Evolutionary conservation across 92 coral and sea anemone species (phyloP).

Genomic region (Porites cylindrica): DNA sequence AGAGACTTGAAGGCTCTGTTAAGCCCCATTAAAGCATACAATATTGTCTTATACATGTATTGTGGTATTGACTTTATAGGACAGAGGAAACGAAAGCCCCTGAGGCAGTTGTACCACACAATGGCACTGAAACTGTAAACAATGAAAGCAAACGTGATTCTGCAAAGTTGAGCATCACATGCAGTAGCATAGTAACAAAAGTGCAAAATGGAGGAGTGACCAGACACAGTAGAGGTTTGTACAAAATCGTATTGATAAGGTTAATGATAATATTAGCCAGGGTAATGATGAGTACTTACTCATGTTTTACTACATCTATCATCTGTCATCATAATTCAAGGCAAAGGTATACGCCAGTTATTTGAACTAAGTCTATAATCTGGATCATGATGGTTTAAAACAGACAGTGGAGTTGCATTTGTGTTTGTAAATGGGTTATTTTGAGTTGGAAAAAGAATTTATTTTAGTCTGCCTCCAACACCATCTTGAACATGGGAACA

Average conservation of each 20-base stretch:
- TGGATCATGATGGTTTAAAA: no score
- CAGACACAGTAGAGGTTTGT: slow-evolving; percentile 83
- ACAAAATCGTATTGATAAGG: background rate
- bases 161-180: slow-evolving; percentile 55
- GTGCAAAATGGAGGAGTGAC: slow-evolving; percentile 87
- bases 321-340: no score
- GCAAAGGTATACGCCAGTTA: no score
- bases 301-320: no score
- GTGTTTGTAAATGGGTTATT: no score
- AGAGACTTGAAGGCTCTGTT: no score
- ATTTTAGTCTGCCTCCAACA: no score
- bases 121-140: slow-evolving; percentile 74
- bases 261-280: background rate
- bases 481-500: no score
- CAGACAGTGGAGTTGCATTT: no score
- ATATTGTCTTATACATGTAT: background rate
- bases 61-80: background rate
- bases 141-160: slow-evolving; percentile 32
- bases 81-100: slow-evolving; percentile 56
- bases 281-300: no score
- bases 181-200: slow-evolving; percentile 64
- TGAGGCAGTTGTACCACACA: slow-evolving; percentile 54
- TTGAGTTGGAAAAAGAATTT: no score
- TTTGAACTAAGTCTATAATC: no score
- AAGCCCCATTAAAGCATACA: background rate